These are phyloP conservation scores for Trachymyrmex septentrionalis DNA, from an alignment of 1,140 invertebrate species.

Conservation along the genomic window DNA sequence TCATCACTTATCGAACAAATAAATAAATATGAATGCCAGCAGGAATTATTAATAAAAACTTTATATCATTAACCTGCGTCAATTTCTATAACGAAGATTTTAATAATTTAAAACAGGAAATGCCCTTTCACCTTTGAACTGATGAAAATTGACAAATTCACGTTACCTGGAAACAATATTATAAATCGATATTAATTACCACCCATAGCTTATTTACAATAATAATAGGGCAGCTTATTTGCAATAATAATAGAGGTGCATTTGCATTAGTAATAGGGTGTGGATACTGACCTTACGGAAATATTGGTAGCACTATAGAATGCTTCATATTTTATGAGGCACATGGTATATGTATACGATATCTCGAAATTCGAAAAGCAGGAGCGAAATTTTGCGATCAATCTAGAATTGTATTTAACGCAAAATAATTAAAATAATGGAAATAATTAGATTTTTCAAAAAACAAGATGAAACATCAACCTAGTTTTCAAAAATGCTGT, in stretches of 20 bases:
- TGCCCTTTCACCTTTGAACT: background rate
- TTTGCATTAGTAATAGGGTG: constrained; percentile 51
- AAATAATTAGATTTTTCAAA: background rate
- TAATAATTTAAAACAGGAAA: constrained; percentile 23
- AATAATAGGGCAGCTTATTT: constrained; percentile 40
- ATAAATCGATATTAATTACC: constrained; percentile 46
- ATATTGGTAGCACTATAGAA: constrained; percentile 19
- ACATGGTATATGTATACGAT: background rate
- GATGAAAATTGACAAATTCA: constrained; percentile 31
- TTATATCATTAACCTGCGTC: background rate
- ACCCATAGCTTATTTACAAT: constrained; percentile 37
- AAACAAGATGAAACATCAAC: background rate
- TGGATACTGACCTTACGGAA: constrained; percentile 31
- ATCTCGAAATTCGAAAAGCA: background rate
- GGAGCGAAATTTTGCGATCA: constrained; percentile 31
- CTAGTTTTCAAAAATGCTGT: background rate
- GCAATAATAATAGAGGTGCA: constrained; percentile 44
- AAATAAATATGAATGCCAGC: background rate
- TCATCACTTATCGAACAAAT: background rate
- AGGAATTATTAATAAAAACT: background rate
- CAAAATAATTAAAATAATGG: constrained; percentile 27
- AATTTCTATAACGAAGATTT: background rate
- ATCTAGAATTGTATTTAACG: background rate
- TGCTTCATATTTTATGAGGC: background rate
- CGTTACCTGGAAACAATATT: constrained; percentile 13